These are phyloP conservation scores for Menidia beryllina DNA, from an alignment of 2,113 vertebrate species.

Conservation along the genomic window DNA sequence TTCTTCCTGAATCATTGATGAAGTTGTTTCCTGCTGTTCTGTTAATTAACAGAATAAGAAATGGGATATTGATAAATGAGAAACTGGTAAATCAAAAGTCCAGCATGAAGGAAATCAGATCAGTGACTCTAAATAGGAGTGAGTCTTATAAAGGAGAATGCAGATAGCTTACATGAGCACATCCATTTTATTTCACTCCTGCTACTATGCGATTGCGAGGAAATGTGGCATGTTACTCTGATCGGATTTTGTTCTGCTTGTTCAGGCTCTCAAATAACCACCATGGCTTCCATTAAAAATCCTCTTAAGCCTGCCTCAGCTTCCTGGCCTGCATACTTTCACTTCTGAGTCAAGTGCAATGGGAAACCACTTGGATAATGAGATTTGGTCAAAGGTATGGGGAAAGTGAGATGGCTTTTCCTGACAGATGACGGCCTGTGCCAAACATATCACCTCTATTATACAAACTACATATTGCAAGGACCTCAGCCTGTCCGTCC, in stretches of 20 bases:
- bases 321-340: constrained; percentile 17
- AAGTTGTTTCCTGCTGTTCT: not conserved
- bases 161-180: constrained; percentile 1
- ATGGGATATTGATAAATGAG: not conserved
- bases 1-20: not conserved
- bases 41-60: too few relatives aligned
- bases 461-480: constrained; percentile 34
- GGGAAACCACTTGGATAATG: constrained; percentile 42
- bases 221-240: constrained; percentile 9
- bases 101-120: constrained; percentile 11
- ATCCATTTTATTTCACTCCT: not conserved
- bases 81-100: constrained; percentile 27
- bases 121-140: not conserved
- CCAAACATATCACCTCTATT: constrained; percentile 46
- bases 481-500: constrained; percentile 6
- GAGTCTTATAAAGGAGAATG: not conserved
- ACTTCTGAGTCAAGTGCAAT: constrained; percentile 17
- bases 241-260: constrained; percentile 10
- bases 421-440: constrained; percentile 28
- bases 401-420: constrained; percentile 33
- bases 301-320: constrained; percentile 15
- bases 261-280: constrained; percentile 25
- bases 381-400: constrained; percentile 46
- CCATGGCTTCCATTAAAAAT: constrained; percentile 17
- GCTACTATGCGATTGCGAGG: not conserved